phyloP scores from a whole-genome alignment of 2,113 vertebrate species.

The Nibea albiflora region DNA sequence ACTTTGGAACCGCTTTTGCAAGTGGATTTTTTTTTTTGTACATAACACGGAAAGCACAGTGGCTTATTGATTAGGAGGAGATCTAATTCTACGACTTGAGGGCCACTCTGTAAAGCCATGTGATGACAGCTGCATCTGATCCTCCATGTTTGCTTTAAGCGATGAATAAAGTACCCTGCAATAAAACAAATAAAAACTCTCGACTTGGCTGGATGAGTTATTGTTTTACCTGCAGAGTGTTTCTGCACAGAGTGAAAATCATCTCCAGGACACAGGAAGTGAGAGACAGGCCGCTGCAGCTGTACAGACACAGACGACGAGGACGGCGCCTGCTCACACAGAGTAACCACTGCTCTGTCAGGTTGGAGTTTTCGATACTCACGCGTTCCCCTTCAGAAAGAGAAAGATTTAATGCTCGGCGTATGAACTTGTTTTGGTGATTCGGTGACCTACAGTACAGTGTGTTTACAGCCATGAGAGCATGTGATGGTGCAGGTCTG shows the following conservation, averaged over 20 bases:
- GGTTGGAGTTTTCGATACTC: constrained; percentile 50
- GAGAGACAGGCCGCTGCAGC: constrained; percentile 63
- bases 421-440: background rate
- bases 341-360: constrained; percentile 63
- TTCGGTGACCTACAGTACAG: constrained; percentile 25
- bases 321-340: constrained; percentile 53
- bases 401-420: background rate
- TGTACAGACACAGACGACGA: constrained; percentile 61
- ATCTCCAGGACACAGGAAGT: constrained; percentile 51
- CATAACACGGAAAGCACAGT: background rate
- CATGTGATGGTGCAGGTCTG: constrained; percentile 65
- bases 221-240: constrained; percentile 74
- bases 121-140: background rate
- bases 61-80: background rate
- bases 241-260: constrained; percentile 72
- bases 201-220: background rate
- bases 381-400: constrained; percentile 74
- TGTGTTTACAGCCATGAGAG: constrained; percentile 22
- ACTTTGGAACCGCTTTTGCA: too few relatives aligned
- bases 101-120: background rate
- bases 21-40: background rate
- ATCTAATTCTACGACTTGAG: background rate
- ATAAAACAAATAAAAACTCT: background rate
- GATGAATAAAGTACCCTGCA: background rate
- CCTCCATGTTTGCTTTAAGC: background rate